Evolutionary conservation across 2,797 vertebrate species (phyloP).

Genomic region (Anguilla anguilla): DNA sequence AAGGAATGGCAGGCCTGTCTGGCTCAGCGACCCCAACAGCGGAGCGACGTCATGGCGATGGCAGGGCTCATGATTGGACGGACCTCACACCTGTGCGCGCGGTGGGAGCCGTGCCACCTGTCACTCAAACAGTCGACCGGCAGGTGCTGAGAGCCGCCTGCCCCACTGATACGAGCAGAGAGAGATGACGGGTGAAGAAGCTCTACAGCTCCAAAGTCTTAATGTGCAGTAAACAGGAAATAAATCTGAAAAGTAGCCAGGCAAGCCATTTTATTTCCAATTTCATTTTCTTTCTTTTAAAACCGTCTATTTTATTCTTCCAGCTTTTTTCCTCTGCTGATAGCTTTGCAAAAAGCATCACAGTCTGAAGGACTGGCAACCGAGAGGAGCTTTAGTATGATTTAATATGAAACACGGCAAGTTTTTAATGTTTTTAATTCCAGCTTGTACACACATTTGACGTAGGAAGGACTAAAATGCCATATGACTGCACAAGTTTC

Average conservation of each 20-base stretch:
- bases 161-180: conserved; percentile 66
- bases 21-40: conserved; percentile 16
- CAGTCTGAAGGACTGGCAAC: background rate
- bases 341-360: conserved; percentile 3
- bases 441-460: conserved; percentile 14
- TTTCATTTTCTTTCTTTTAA: conserved; percentile 52
- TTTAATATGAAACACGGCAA: conserved; percentile 15
- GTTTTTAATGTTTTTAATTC: background rate
- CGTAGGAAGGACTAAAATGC: conserved; percentile 14
- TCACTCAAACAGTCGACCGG: conserved; percentile 76
- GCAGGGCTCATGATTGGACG: conserved; percentile 78
- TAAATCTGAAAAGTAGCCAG: conserved; percentile 75
- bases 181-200: conserved; percentile 33
- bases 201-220: conserved; percentile 62
- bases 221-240: conserved; percentile 77
- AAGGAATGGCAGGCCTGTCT: background rate
- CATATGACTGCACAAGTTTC: background rate
- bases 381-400: background rate
- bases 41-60: conserved; percentile 69
- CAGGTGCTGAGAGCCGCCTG: conserved; percentile 71
- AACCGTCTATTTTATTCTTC: conserved; percentile 61
- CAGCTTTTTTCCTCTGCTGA: conserved; percentile 14
- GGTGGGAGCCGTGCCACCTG: conserved; percentile 76
- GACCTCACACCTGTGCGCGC: conserved; percentile 79
- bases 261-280: conserved; percentile 79